These are phyloP conservation scores for Pseudomyrmex gracilis DNA, from an alignment of 1,140 invertebrate species.

Conservation along the genomic window DNA sequence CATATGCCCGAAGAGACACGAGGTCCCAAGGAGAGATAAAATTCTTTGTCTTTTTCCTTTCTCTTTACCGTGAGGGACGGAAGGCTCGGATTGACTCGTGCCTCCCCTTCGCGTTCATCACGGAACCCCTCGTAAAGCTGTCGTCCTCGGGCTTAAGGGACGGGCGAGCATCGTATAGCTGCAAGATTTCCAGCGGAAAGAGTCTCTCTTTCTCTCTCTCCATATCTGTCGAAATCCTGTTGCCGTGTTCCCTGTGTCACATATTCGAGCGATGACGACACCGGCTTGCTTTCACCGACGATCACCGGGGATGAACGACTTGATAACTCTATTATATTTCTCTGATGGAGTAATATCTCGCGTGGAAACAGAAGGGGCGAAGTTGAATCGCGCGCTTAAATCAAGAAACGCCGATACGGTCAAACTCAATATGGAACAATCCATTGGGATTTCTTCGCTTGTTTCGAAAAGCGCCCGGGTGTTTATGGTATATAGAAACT, in stretches of 20 bases:
- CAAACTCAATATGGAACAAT: not conserved
- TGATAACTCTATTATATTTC: conserved; percentile 58
- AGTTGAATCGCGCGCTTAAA: conserved; percentile 30
- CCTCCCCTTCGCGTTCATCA: conserved; percentile 59
- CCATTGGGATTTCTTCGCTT: conserved; percentile 16
- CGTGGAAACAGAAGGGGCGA: conserved; percentile 8
- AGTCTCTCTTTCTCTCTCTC: conserved; percentile 22
- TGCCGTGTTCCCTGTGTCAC: conserved; percentile 21
- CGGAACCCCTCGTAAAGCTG: conserved; percentile 56
- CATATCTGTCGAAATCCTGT: conserved; percentile 34
- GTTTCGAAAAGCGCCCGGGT: not conserved
- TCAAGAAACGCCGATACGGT: conserved; percentile 28
- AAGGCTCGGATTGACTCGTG: conserved; percentile 58
- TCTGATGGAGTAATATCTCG: conserved; percentile 17
- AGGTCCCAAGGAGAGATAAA: conserved; percentile 44
- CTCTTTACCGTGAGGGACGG: not conserved
- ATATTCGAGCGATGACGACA: conserved; percentile 32
- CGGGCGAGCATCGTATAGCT: conserved; percentile 5
- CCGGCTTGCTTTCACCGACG: conserved; percentile 37
- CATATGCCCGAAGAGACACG: conserved; percentile 13
- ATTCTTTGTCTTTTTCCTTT: conserved; percentile 12
- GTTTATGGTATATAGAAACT: not conserved
- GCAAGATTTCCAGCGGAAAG: conserved; percentile 20
- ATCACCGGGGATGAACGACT: conserved; percentile 22
- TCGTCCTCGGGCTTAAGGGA: conserved; percentile 54